Conservation (phyloP, 2,113 vertebrate genomes). For the Poecilia latipinna region DNA sequence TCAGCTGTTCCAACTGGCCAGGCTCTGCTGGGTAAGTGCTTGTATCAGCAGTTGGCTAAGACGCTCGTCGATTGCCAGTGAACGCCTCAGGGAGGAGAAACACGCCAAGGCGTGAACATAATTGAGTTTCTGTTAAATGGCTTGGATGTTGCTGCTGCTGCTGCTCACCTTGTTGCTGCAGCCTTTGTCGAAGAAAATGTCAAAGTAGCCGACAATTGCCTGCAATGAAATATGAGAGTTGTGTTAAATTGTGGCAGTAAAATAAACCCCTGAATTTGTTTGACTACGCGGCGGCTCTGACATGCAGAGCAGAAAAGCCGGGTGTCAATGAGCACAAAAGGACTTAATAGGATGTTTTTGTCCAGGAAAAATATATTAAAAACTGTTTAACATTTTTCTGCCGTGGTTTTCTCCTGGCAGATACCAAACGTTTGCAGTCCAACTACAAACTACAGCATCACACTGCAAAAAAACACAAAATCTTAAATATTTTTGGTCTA, state of each 20-base stretch:
- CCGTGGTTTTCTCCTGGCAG: too few species aligned
- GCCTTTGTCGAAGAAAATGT: constrained; percentile 92
- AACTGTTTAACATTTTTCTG: not conserved
- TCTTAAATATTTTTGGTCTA: too few species aligned
- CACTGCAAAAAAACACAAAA: too few species aligned
- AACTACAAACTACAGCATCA: too few species aligned
- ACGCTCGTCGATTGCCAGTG: constrained; percentile 62
- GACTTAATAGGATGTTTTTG: constrained; percentile 14
- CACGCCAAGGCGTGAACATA: constrained; percentile 72
- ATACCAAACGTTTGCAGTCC: too few species aligned
- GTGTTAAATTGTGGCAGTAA: constrained; percentile 74
- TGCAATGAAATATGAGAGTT: constrained; percentile 78
- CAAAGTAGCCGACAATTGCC: constrained; percentile 96
- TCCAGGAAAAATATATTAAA: constrained; percentile 4
- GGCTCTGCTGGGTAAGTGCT: constrained; percentile 67
- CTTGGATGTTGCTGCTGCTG: constrained; percentile 44
- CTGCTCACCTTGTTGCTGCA: constrained; percentile 88
- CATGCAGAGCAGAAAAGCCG: constrained; percentile 16
- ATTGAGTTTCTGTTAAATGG: constrained; percentile 78
- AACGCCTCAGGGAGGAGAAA: constrained; percentile 73
- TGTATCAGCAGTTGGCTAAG: constrained; percentile 77
- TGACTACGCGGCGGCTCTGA: constrained; percentile 41
- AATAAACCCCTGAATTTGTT: constrained; percentile 70
- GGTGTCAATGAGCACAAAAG: constrained; percentile 38
- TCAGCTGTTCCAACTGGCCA: constrained; percentile 64